A percentile compares a stretch with the other conserved stretches of the same genome.
Conservation (phyloP, 2,797 vertebrate genomes). For the Pangasius larnaudii region DNA sequence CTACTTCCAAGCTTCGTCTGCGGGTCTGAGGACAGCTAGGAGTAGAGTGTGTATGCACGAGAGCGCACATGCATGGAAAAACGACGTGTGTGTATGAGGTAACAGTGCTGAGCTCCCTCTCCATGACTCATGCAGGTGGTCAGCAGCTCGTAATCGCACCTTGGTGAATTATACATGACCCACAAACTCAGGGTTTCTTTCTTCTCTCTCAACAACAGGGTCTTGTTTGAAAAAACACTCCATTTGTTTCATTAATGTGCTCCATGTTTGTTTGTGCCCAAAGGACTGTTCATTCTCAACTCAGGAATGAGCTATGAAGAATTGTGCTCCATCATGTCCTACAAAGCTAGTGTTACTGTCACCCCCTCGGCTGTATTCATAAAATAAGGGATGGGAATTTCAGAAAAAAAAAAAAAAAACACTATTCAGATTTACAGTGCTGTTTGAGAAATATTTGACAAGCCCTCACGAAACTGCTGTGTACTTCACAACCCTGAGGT, state of each 20-base stretch:
- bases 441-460: slow-evolving; percentile 1
- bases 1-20: neutral
- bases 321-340: neutral
- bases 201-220: neutral
- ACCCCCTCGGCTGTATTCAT: slow-evolving; percentile 19
- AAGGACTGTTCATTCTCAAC: neutral
- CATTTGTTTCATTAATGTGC: slow-evolving; percentile 7
- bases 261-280: neutral
- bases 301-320: neutral
- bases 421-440: neutral
- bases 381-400: slow-evolving; percentile 7
- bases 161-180: slow-evolving; percentile 52
- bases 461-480: neutral
- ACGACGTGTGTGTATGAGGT: slow-evolving; percentile 27
- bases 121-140: slow-evolving; percentile 57
- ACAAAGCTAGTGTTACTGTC: slow-evolving; percentile 10
- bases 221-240: slow-evolving; percentile 13
- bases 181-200: slow-evolving; percentile 22
- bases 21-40: slow-evolving; percentile 38
- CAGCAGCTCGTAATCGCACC: slow-evolving; percentile 52
- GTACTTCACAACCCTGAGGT: slow-evolving; percentile 4
- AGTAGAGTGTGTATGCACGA: neutral
- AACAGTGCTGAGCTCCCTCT: slow-evolving; percentile 38
- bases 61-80: slow-evolving; percentile 45
- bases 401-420: neutral